phyloP scores from a whole-genome alignment of 92 coral and sea anemone species.

The Paramuricea clavata region DNA sequence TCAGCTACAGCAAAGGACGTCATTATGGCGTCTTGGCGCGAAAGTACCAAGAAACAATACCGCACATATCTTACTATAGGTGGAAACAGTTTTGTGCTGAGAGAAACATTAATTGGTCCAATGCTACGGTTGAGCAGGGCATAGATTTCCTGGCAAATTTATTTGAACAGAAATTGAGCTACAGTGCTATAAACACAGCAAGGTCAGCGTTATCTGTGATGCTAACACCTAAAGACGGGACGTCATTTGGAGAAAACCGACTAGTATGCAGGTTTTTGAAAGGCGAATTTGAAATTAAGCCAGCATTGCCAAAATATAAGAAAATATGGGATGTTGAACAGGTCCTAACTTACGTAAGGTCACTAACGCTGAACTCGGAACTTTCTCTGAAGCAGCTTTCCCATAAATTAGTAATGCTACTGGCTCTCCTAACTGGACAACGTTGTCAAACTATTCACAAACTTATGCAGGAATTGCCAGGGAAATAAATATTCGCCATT shows the following conservation, averaged over 20 bases:
- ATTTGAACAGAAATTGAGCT: not conserved
- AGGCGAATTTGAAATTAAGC: not conserved
- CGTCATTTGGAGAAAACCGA: not conserved
- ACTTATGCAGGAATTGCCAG: not conserved
- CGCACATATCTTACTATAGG: not conserved
- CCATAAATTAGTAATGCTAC: not conserved
- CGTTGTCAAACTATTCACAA: not conserved
- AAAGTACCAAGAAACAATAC: conserved; percentile 14
- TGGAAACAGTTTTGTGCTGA: not conserved
- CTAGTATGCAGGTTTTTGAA: not conserved
- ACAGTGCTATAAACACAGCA: not conserved
- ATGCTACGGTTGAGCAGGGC: not conserved
- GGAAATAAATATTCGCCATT: not conserved
- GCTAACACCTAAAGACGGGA: not conserved
- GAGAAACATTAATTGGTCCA: not conserved
- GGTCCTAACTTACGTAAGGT: not conserved
- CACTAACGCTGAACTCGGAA: not conserved
- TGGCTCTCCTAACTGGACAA: not conserved
- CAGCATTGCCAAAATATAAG: not conserved
- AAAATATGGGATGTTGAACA: conserved; percentile 14
- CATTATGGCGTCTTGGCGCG: not conserved
- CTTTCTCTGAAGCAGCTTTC: not conserved
- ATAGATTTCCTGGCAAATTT: not conserved
- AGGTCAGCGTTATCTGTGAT: not conserved
- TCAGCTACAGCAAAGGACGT: conserved; percentile 8